Conservation (phyloP, 1,140 invertebrate genomes). For the Latrodectus geometricus region DNA sequence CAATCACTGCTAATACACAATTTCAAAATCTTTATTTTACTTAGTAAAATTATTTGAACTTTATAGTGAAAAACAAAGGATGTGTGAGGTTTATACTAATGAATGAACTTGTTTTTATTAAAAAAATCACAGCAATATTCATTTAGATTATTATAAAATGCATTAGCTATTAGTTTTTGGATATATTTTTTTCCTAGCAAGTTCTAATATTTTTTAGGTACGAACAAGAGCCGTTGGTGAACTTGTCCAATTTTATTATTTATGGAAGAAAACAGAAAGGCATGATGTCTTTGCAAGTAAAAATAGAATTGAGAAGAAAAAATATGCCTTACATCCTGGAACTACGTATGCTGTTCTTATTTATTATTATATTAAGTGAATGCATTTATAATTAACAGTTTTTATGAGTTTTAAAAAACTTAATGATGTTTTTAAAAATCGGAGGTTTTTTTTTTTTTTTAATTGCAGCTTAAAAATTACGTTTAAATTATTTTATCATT, state of each 20-base stretch:
- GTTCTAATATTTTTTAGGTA: conserved; percentile 72
- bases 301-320: conserved; percentile 84
- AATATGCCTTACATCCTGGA: conserved; percentile 86
- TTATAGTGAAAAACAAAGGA: too few relatives aligned
- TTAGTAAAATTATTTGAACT: too few relatives aligned
- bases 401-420: background rate
- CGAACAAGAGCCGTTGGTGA: conserved; percentile 95
- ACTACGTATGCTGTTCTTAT: conserved; percentile 71
- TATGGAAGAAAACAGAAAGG: conserved; percentile 98
- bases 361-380: background rate
- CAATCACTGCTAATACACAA: too few relatives aligned
- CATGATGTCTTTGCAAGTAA: conserved; percentile 93
- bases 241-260: conserved; percentile 97
- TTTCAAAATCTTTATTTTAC: too few relatives aligned
- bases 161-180: too few relatives aligned
- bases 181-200: too few relatives aligned
- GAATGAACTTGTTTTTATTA: too few relatives aligned
- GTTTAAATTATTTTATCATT: background rate
- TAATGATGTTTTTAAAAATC: background rate
- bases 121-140: too few relatives aligned
- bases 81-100: too few relatives aligned
- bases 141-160: too few relatives aligned
- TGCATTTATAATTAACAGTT: background rate
- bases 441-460: background rate
- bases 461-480: background rate